Percentiles rank a stretch among this genome's conserved stretches.
Evolutionary conservation across 1,140 invertebrate species (phyloP).

Genomic region (Trichomalopsis sarcophagae): DNA sequence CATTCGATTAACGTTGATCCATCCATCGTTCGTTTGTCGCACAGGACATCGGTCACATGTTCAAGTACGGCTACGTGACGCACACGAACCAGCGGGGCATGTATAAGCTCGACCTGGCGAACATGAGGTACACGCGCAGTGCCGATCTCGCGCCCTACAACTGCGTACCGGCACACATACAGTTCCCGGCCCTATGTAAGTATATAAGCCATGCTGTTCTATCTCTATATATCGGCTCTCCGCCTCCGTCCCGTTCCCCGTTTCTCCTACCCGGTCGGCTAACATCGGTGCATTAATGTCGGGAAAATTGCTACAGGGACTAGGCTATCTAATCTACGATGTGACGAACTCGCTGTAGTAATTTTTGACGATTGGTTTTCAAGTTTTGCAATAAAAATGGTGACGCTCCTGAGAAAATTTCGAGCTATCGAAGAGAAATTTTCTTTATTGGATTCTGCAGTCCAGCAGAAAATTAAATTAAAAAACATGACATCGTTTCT

Average conservation of each 20-base stretch:
- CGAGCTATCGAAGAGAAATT: neutral
- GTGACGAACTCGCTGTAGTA: neutral
- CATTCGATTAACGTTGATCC: constrained; percentile 24
- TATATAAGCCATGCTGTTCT: constrained; percentile 53
- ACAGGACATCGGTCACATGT: constrained; percentile 75
- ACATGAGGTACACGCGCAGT: constrained; percentile 85
- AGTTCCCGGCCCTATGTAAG: constrained; percentile 86
- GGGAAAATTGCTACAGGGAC: neutral
- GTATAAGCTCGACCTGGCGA: constrained; percentile 85
- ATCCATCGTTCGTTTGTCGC: neutral
- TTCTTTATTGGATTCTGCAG: neutral
- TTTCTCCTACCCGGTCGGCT: neutral
- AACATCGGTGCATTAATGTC: neutral
- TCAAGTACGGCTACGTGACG: constrained; percentile 86
- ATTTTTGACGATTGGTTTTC: neutral
- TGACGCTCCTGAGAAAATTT: neutral
- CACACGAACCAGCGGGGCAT: constrained; percentile 85
- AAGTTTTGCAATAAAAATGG: neutral
- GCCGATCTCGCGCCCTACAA: constrained; percentile 85
- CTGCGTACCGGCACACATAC: constrained; percentile 83
- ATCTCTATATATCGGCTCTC: neutral
- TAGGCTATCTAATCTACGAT: neutral
- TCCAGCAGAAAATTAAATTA: no score
- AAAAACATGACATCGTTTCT: neutral
- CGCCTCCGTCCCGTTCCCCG: neutral